Evolutionary conservation across 2,888 invertebrate species (phyloP).

Genomic region (Empis livida): DNA sequence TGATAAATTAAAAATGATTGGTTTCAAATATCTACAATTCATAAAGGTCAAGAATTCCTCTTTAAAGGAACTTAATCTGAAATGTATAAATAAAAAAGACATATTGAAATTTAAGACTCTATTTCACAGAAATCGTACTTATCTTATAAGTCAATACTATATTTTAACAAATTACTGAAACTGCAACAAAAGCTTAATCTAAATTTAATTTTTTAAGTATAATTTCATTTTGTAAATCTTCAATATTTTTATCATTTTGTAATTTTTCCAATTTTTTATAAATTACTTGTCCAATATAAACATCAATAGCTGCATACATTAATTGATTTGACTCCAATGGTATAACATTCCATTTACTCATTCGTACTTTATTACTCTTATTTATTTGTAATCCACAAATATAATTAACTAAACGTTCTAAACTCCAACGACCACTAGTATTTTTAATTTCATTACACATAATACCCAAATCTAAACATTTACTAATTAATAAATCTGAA

Average conservation of each 20-base stretch:
- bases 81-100: no score
- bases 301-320: slow-evolving; percentile 50
- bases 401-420: slow-evolving; percentile 42
- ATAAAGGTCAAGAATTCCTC: no score
- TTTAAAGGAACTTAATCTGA: no score
- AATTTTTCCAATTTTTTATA: slow-evolving; percentile 25
- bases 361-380: slow-evolving; percentile 44
- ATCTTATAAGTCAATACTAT: no score
- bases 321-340: slow-evolving; percentile 42
- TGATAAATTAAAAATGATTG: no score
- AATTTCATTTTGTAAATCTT: background rate
- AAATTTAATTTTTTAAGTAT: background rate
- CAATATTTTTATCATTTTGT: background rate
- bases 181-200: background rate
- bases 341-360: slow-evolving; percentile 46
- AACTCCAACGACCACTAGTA: slow-evolving; percentile 44
- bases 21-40: no score
- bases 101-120: no score
- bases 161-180: no score
- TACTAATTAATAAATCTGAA: slow-evolving; percentile 39
- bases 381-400: slow-evolving; percentile 40
- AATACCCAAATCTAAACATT: slow-evolving; percentile 45
- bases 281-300: slow-evolving; percentile 39
- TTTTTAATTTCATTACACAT: slow-evolving; percentile 43
- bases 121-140: no score